Base-by-base conservation (phyloP, 2,113 vertebrate genomes). In the Naja naja region DNA sequence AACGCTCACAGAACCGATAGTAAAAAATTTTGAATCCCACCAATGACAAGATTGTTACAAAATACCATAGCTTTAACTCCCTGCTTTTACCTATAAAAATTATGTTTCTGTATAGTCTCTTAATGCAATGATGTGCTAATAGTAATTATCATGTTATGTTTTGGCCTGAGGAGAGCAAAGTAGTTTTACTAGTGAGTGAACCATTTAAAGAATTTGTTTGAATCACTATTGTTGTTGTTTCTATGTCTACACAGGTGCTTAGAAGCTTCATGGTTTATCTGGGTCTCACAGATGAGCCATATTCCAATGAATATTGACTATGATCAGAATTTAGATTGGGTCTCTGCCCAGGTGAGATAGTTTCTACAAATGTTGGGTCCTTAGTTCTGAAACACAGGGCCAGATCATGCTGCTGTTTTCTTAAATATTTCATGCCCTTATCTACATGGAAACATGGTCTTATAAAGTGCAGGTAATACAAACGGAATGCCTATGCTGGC, bases 251-350 rank as follows among this genome's bases (percentile, higher is more conserved):
- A n/a, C 94, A 98, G 98, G 94, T 96, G 97, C 94, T 88, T 98
- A 90, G 97, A 98, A 94, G 97, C 97, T 30, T 97, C 96, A 95
- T 98, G 97, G 97, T 98, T 98, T 96, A 96, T 98, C 92, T 98
- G 97, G 98, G 49, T 98, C 18, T 98, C 97, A 1, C 98, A 98
- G 92, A 98, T 39, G 69, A 81, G 39, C 18, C 69, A 81, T 11
- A 39, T 81, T 81, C 69, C 69, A 39, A 81, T 81, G 97, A 96
- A 98, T 92, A 98, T 98, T 0, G 97, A 98, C 91, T 96, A 97
- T 0, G 98, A 98, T 87, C 97, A 94, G 89, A 98, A 98, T 2
- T 58, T 92, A 95, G 98, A 98, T 95, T 98, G 98, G 98, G 95
- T 98, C 47, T 97, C 98, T 93, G 97, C 97, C 22, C 98, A 98